Conservation (phyloP, 1,140 invertebrate genomes). For the Galleria mellonella region DNA sequence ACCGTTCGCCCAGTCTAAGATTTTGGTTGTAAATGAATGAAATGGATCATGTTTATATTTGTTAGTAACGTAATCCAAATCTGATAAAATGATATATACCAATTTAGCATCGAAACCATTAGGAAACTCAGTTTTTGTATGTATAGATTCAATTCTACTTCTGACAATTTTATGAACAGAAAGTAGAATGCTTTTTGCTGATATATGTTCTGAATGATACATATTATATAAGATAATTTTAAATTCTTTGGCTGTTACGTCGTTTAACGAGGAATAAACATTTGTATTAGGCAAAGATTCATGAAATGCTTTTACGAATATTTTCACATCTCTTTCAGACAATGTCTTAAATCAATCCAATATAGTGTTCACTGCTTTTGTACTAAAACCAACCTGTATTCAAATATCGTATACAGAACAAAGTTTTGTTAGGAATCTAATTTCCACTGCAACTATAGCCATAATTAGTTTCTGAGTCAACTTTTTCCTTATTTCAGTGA, state of each 20-base stretch:
- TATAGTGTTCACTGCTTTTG: slow-evolving; percentile 24
- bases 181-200: slow-evolving; percentile 29
- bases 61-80: slow-evolving; percentile 44
- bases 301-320: slow-evolving; percentile 25
- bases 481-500: slow-evolving; percentile 14
- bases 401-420: slow-evolving; percentile 37
- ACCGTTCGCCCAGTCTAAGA: slow-evolving; percentile 23
- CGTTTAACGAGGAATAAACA: slow-evolving; percentile 28
- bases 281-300: slow-evolving; percentile 25
- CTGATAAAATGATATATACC: slow-evolving; percentile 43
- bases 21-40: slow-evolving; percentile 25
- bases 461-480: slow-evolving; percentile 37
- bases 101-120: slow-evolving; percentile 29
- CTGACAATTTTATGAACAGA: slow-evolving; percentile 28
- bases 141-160: slow-evolving; percentile 20
- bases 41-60: slow-evolving; percentile 23
- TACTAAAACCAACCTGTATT: slow-evolving; percentile 29
- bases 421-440: slow-evolving; percentile 32
- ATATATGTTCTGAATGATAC: slow-evolving; percentile 27
- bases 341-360: slow-evolving; percentile 24
- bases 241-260: slow-evolving; percentile 32
- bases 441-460: slow-evolving; percentile 31
- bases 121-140: slow-evolving; percentile 12
- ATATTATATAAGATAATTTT: slow-evolving; percentile 48
- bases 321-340: slow-evolving; percentile 23